Conservation (phyloP, 1,140 invertebrate species). For the Leptinotarsa defecta region DNA sequence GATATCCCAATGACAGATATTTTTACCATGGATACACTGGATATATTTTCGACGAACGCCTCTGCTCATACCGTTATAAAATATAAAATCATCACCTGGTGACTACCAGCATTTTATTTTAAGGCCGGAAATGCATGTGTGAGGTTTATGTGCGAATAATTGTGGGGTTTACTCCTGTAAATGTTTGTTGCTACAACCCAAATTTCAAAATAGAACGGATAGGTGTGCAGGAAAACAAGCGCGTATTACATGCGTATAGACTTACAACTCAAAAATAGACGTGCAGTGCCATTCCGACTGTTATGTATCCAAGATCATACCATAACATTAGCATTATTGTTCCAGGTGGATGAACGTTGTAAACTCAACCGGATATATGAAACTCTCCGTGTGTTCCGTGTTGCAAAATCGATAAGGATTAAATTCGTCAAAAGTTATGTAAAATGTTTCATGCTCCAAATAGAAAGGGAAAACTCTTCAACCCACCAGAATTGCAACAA, state of each 20-base stretch:
- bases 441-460: too few relatives aligned
- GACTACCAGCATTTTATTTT: constrained; percentile 21
- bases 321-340: too few relatives aligned
- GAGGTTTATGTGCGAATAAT: constrained; percentile 28
- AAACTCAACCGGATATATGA: too few relatives aligned
- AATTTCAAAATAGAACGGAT: constrained; percentile 28
- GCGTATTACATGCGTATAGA: neutral
- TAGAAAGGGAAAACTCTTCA: too few relatives aligned
- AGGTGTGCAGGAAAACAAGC: constrained; percentile 19
- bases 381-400: too few relatives aligned
- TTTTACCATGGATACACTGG: too few relatives aligned
- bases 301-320: too few relatives aligned
- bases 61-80: neutral
- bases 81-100: constrained; percentile 17
- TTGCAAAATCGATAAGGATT: too few relatives aligned
- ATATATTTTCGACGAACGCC: neutral
- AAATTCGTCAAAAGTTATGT: too few relatives aligned
- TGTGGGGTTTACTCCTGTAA: neutral
- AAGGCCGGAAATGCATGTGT: constrained; percentile 19
- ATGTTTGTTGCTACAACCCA: constrained; percentile 25
- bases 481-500: too few relatives aligned
- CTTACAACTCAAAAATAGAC: neutral
- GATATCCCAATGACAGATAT: too few relatives aligned
- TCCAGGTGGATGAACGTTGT: too few relatives aligned
- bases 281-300: neutral